phyloP scores from a whole-genome alignment of 1,140 invertebrate species.

The Caerostris darwini region DNA sequence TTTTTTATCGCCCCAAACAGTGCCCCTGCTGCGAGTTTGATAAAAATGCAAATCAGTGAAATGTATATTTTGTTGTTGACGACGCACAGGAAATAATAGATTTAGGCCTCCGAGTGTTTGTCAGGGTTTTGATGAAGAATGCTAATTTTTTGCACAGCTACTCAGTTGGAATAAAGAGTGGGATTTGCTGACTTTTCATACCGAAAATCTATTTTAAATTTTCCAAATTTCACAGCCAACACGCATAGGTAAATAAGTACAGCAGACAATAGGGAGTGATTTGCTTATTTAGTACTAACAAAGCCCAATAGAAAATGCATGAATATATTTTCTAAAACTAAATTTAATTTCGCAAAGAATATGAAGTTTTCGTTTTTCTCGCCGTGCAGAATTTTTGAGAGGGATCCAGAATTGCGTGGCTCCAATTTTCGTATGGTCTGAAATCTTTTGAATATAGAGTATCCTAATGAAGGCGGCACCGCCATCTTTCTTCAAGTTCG shows the following conservation, averaged over 20 bases:
- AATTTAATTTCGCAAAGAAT: constrained; percentile 18
- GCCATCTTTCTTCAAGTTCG: background rate
- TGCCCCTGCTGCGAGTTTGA: constrained; percentile 26
- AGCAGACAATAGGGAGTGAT: background rate
- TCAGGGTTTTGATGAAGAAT: constrained; percentile 32
- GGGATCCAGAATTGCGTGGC: background rate
- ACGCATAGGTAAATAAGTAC: background rate
- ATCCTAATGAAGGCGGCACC: background rate
- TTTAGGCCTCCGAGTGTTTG: no score
- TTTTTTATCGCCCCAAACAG: constrained; percentile 48
- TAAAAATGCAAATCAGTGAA: constrained; percentile 58
- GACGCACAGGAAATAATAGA: no score
- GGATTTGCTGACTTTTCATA: background rate
- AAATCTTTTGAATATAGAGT: constrained; percentile 35
- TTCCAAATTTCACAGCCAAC: background rate
- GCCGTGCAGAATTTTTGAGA: background rate
- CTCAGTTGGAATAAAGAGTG: constrained; percentile 20
- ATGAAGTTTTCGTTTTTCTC: background rate
- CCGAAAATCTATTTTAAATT: background rate
- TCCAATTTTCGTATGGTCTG: background rate
- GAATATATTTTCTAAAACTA: constrained; percentile 39
- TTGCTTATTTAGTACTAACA: constrained; percentile 1
- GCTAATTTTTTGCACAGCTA: background rate
- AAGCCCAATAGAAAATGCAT: constrained; percentile 24
- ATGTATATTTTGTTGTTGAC: constrained; percentile 39